A percentile compares a stretch with the other conserved stretches of the same genome.
Conservation (phyloP, 2,797 vertebrate genomes). For the Pelobates cultripes region DNA sequence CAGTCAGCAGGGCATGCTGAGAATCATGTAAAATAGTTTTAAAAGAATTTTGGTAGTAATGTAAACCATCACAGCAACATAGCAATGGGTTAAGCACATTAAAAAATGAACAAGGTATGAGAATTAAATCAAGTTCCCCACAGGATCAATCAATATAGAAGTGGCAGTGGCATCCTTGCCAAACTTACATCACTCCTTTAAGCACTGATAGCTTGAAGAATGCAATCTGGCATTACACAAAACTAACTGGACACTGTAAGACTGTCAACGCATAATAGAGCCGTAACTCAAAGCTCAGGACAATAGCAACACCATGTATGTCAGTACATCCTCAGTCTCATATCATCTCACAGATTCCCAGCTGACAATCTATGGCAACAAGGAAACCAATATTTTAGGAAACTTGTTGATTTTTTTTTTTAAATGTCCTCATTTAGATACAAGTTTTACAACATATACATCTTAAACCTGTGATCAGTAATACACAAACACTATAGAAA, state of each 20-base stretch:
- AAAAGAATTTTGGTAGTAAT: too few relatives aligned
- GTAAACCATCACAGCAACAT: too few relatives aligned
- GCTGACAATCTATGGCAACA: neutral
- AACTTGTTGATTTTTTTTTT: neutral
- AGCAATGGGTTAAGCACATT: too few relatives aligned
- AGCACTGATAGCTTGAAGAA: slow-evolving; percentile 11
- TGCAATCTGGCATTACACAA: slow-evolving; percentile 10
- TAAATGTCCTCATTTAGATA: too few relatives aligned
- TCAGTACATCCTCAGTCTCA: neutral
- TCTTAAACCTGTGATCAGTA: too few relatives aligned
- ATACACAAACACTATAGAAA: too few relatives aligned
- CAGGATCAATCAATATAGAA: slow-evolving; percentile 10
- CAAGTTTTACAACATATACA: too few relatives aligned
- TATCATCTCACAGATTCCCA: neutral
- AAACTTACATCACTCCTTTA: slow-evolving; percentile 9
- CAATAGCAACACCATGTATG: neutral
- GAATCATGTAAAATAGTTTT: too few relatives aligned
- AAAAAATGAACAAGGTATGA: neutral
- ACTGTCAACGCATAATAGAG: slow-evolving; percentile 39
- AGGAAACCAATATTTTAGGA: neutral
- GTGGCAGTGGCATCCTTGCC: slow-evolving; percentile 17
- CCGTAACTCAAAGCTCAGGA: neutral
- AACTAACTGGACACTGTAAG: slow-evolving; percentile 5
- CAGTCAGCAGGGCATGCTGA: too few relatives aligned
- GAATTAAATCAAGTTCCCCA: neutral